Conservation (phyloP, 1,140 invertebrate genomes). For the Panulirus ornatus region DNA sequence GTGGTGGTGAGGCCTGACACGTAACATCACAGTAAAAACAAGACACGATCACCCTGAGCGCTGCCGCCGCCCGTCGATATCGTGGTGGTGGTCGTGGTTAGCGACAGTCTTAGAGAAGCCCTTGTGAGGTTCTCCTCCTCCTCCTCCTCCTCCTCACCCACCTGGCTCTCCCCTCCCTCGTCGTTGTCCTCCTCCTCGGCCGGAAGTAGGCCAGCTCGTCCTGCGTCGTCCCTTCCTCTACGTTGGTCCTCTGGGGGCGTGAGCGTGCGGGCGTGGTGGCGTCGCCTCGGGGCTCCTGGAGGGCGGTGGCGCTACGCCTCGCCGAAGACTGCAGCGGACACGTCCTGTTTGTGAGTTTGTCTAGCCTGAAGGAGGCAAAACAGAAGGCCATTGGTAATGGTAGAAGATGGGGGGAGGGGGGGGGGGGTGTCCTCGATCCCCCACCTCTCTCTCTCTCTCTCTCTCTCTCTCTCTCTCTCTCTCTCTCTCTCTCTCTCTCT, state of each 20-base stretch:
- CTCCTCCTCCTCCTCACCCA: not conserved
- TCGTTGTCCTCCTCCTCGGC: slow-evolving; percentile 27
- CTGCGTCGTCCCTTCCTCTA: slow-evolving; percentile 25
- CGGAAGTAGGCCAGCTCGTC: slow-evolving; percentile 60
- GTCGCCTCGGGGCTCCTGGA: not conserved
- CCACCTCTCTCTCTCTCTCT: slow-evolving; percentile 10
- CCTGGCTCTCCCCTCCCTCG: not conserved
- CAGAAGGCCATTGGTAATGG: not conserved
- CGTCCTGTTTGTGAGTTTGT: slow-evolving; percentile 50
- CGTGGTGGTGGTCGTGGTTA: not conserved
- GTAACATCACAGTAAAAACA: not conserved
- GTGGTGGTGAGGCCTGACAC: not conserved
- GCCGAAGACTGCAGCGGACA: not conserved
- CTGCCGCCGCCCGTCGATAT: not conserved
- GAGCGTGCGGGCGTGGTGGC: not conserved
- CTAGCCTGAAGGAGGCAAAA: slow-evolving; percentile 9
- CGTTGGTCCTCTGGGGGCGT: slow-evolving; percentile 20
- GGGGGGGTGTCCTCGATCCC: not conserved
- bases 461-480: slow-evolving; percentile 13
- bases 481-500: not conserved
- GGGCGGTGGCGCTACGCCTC: not conserved
- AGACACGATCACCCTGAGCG: slow-evolving; percentile 1
- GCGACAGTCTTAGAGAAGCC: too few species aligned
- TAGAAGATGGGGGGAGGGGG: not conserved
- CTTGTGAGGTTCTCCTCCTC: not conserved